Conservation (phyloP, 2,113 vertebrate species). For the Vombatus ursinus region DNA sequence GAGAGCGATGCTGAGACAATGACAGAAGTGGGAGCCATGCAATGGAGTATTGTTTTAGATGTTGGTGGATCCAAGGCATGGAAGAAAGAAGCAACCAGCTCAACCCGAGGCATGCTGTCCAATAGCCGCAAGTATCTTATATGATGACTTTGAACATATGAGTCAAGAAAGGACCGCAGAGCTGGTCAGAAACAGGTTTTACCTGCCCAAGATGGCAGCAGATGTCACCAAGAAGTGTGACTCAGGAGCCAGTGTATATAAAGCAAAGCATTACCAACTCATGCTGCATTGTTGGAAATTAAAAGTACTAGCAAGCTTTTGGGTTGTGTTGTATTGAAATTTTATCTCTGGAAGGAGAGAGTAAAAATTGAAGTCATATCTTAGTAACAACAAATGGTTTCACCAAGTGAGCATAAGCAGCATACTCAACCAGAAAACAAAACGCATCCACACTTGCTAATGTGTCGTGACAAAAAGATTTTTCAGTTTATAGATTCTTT, state of each 20-base stretch:
- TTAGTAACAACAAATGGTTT: not conserved
- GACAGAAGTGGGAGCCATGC: not conserved
- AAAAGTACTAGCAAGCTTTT: not conserved
- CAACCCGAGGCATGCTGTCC: too few relatives aligned
- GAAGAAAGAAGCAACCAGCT: too few relatives aligned
- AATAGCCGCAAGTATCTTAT: too few relatives aligned
- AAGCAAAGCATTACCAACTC: too few relatives aligned
- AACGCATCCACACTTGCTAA: not conserved
- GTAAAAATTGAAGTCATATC: not conserved
- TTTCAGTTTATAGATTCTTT: not conserved
- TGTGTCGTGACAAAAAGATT: not conserved
- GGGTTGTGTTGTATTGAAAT: not conserved
- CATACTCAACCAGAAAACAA: not conserved
- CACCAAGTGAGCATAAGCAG: not conserved
- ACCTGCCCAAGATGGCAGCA: too few relatives aligned
- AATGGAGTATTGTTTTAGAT: too few relatives aligned
- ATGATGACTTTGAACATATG: too few relatives aligned
- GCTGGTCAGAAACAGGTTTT: too few relatives aligned
- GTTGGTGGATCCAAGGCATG: too few relatives aligned
- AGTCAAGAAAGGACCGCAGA: too few relatives aligned
- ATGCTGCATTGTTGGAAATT: not conserved
- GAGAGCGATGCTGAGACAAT: not conserved
- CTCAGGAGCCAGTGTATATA: too few relatives aligned
- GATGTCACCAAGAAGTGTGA: too few relatives aligned
- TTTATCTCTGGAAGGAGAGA: not conserved